These are phyloP conservation scores for Zonitis immaculata DNA, from an alignment of 2,888 invertebrate species.

Conservation along the genomic window DNA sequence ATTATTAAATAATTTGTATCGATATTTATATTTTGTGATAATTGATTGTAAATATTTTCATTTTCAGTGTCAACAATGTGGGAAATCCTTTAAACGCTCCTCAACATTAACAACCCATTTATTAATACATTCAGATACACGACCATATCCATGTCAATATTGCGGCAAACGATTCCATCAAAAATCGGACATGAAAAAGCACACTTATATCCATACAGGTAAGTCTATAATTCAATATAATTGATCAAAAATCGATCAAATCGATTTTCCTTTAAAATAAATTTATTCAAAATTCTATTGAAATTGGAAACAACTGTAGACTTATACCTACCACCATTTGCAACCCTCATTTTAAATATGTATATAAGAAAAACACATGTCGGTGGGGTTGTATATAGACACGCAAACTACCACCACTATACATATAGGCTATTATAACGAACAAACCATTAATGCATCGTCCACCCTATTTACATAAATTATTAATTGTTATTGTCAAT, in stretches of 20 bases:
- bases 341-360: not conserved
- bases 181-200: slow-evolving; percentile 99
- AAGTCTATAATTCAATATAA: slow-evolving; percentile 45
- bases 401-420: slow-evolving; percentile 15
- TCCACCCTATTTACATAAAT: slow-evolving; percentile 24
- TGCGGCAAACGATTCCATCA: slow-evolving; percentile 99
- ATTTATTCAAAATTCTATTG: too few relatives aligned
- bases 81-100: slow-evolving; percentile 93
- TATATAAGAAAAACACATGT: slow-evolving; percentile 15
- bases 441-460: slow-evolving; percentile 12
- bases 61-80: slow-evolving; percentile 85
- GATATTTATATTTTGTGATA: too few relatives aligned
- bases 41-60: too few relatives aligned
- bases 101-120: slow-evolving; percentile 96
- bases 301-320: not conserved
- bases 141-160: slow-evolving; percentile 96
- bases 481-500: slow-evolving; percentile 29
- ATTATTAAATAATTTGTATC: too few relatives aligned
- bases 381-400: slow-evolving; percentile 9
- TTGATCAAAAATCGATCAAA: too few relatives aligned
- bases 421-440: not conserved
- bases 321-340: not conserved
- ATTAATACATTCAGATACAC: slow-evolving; percentile 93
- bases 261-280: too few relatives aligned
- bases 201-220: slow-evolving; percentile 94